Percentiles rank a stretch among this genome's conserved stretches.
These are phyloP conservation scores for Crocidura indochinensis DNA, from an alignment of 2,797 vertebrate species.

Conservation along the genomic window DNA sequence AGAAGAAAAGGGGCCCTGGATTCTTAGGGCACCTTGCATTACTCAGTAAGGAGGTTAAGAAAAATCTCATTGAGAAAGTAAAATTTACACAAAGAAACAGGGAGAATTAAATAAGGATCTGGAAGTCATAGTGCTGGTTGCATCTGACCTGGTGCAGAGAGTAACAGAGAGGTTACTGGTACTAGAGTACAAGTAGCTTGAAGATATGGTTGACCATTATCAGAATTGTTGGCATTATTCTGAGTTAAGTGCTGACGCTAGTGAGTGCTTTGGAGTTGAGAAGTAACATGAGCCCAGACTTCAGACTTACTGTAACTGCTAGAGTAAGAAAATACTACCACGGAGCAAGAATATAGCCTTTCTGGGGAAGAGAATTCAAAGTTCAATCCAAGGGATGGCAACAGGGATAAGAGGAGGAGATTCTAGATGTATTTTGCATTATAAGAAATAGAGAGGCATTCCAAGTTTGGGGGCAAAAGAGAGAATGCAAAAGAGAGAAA, in stretches of 20 bases:
- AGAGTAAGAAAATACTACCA: background rate
- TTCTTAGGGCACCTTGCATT: background rate
- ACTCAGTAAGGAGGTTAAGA: constrained; percentile 37
- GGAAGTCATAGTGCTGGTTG: background rate
- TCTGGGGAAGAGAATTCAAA: background rate
- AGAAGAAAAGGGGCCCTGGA: background rate
- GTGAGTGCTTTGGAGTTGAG: background rate
- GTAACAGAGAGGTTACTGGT: background rate
- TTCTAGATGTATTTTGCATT: constrained; percentile 26
- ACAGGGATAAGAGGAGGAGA: background rate
- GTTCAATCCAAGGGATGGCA: background rate
- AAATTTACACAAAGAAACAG: constrained; percentile 2
- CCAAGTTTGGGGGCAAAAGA: constrained; percentile 10
- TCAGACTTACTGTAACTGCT: background rate
- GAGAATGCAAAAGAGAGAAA: constrained; percentile 22
- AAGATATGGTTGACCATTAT: background rate
- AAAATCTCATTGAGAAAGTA: constrained; percentile 23
- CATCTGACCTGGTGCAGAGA: background rate
- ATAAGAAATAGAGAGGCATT: background rate
- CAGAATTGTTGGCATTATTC: constrained; percentile 21
- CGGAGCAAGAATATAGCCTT: background rate
- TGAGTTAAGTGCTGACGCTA: constrained; percentile 43
- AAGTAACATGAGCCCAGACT: background rate
- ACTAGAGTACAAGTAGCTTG: background rate
- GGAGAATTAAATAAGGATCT: constrained; percentile 16